Percentiles rank a stretch among this genome's conserved stretches.
phyloP scores from a whole-genome alignment of 1,140 invertebrate species.

The Parapsyche elsis region DNA sequence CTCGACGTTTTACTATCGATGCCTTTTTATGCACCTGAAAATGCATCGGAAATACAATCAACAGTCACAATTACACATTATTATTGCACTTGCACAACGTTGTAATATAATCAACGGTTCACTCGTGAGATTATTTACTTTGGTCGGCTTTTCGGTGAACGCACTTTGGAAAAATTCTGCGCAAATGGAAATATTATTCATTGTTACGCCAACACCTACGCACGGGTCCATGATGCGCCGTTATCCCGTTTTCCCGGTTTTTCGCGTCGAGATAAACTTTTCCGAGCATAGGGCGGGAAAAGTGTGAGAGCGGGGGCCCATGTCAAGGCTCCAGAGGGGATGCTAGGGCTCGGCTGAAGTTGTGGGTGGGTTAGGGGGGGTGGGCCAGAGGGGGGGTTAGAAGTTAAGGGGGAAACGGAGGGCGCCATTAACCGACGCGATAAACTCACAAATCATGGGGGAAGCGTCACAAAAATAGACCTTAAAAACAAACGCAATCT shows the following conservation, averaged over 20 bases:
- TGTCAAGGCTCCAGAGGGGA: constrained; percentile 18
- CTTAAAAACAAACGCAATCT: constrained; percentile 54
- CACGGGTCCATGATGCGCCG: constrained; percentile 36
- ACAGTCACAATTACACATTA: too few relatives aligned
- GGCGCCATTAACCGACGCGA: constrained; percentile 67
- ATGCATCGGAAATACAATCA: too few relatives aligned
- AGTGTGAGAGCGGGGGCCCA: too few relatives aligned
- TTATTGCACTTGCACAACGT: too few relatives aligned
- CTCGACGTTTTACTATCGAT: background rate
- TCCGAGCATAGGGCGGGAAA: constrained; percentile 1
- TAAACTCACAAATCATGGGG: constrained; percentile 68
- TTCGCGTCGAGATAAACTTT: constrained; percentile 44
- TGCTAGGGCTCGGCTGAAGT: background rate
- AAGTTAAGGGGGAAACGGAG: too few relatives aligned
- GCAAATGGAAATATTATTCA: constrained; percentile 55
- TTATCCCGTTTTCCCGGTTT: constrained; percentile 50
- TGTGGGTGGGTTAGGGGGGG: constrained; percentile 59
- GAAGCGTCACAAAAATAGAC: constrained; percentile 49
- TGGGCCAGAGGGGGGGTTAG: constrained; percentile 59
- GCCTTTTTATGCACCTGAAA: too few relatives aligned
- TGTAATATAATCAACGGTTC: too few relatives aligned
- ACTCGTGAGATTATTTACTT: too few relatives aligned
- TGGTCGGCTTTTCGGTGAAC: background rate
- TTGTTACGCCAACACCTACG: constrained; percentile 52
- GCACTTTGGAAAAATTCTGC: constrained; percentile 23